phyloP scores from a whole-genome alignment of 2,888 invertebrate species.

The Drosophila fungiperda region DNA sequence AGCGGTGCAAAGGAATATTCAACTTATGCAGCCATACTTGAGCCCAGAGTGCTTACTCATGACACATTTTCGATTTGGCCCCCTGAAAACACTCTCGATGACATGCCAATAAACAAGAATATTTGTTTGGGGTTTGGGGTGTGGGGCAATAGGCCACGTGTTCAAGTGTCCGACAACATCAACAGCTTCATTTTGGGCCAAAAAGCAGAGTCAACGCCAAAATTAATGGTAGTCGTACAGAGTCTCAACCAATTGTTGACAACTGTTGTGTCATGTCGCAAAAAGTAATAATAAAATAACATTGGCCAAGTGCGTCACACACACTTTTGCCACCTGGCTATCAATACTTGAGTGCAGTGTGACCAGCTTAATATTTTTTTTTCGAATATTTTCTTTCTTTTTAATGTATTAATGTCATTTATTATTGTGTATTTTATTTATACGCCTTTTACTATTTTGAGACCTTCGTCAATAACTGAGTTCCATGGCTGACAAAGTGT shows the following conservation, averaged over 20 bases:
- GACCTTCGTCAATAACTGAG: not conserved
- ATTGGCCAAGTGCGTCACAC: slow-evolving; percentile 50
- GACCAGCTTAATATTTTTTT: slow-evolving; percentile 10
- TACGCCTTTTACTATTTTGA: not conserved
- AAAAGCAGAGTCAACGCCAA: slow-evolving; percentile 44
- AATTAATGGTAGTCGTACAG: slow-evolving; percentile 44
- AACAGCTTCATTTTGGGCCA: slow-evolving; percentile 69
- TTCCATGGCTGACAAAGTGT: not conserved
- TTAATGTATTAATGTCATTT: too few relatives aligned
- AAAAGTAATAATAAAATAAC: slow-evolving; percentile 67
- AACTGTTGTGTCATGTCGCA: slow-evolving; percentile 61
- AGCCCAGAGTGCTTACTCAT: slow-evolving; percentile 63
- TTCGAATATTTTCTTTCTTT: too few relatives aligned
- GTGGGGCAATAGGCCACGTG: slow-evolving; percentile 45
- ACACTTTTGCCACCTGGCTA: slow-evolving; percentile 54
- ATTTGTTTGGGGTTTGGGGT: not conserved
- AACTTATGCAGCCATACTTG: slow-evolving; percentile 55
- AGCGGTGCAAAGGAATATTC: slow-evolving; percentile 40
- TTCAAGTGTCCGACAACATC: slow-evolving; percentile 55
- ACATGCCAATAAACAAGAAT: slow-evolving; percentile 54
- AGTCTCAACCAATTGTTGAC: slow-evolving; percentile 69
- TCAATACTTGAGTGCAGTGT: slow-evolving; percentile 17
- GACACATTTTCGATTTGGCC: slow-evolving; percentile 40
- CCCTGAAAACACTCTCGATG: slow-evolving; percentile 40
- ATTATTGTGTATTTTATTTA: not conserved